Evolutionary conservation across 1,140 invertebrate genomes (phyloP).

Genomic region (Sycophila sp.): DNA sequence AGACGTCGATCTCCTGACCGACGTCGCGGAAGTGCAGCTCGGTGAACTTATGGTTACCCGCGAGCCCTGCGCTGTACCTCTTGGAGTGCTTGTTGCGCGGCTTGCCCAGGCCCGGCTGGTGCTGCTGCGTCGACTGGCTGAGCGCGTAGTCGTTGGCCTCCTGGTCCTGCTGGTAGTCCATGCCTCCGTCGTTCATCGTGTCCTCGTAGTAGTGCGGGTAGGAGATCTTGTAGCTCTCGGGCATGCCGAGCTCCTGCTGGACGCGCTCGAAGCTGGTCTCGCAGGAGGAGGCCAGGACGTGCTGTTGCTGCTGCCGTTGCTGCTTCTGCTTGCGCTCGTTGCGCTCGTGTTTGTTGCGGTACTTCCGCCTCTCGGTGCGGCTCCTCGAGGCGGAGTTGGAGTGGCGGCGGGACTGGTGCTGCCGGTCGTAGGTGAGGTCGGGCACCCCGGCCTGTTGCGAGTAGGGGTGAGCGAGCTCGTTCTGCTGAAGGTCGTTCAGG

Average conservation of each 20-base stretch:
- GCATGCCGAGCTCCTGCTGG: constrained; percentile 58
- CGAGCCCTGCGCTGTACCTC: constrained; percentile 56
- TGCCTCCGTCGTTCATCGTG: constrained; percentile 39
- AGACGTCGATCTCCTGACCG: constrained; percentile 81
- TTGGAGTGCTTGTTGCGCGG: constrained; percentile 42
- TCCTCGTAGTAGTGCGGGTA: constrained; percentile 64
- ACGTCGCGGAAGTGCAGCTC: constrained; percentile 82
- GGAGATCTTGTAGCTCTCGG: constrained; percentile 60
- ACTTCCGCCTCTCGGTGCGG: constrained; percentile 58
- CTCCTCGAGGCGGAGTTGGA: constrained; percentile 44
- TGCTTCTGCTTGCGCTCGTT: constrained; percentile 50
- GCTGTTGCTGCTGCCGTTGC: constrained; percentile 27
- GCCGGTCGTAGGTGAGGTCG: constrained; percentile 34
- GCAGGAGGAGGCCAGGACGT: constrained; percentile 41
- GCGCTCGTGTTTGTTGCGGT: constrained; percentile 55
- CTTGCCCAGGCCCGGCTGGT: constrained; percentile 42
- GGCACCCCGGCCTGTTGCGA: constrained; percentile 42
- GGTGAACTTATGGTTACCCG: constrained; percentile 70
- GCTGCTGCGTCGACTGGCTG: constrained; percentile 27
- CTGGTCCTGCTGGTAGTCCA: constrained; percentile 3
- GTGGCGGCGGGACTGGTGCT: constrained; percentile 45
- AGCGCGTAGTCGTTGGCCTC: constrained; percentile 7
- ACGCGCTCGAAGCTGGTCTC: constrained; percentile 55
- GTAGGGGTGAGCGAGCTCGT: neutral
- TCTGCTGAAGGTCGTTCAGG: neutral